phyloP scores from a whole-genome alignment of 2,888 invertebrate genomes.

The Drosophila helvetica region DNA sequence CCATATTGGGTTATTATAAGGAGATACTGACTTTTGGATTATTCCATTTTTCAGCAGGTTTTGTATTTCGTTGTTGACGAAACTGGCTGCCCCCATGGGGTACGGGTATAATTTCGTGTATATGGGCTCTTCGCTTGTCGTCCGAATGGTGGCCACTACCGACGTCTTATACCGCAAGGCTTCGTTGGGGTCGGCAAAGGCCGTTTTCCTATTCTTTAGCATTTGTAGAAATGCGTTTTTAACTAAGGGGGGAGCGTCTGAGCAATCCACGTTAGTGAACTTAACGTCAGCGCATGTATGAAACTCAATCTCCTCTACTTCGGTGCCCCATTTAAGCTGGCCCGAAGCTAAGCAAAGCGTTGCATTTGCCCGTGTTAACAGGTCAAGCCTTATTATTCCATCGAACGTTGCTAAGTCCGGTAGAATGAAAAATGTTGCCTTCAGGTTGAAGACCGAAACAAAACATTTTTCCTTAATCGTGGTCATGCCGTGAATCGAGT shows the following conservation, averaged over 20 bases:
- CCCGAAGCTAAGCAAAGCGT: conserved; percentile 6
- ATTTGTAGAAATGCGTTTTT: conserved; percentile 7
- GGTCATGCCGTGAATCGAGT: background rate
- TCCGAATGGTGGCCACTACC: conserved; percentile 11
- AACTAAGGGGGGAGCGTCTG: conserved; percentile 4
- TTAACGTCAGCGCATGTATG: conserved; percentile 6
- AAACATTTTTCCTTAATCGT: background rate
- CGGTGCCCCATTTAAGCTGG: conserved; percentile 5
- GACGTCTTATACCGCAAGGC: no score
- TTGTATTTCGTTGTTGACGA: conserved; percentile 11
- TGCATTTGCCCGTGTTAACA: background rate
- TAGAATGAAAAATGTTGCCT: background rate
- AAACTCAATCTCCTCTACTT: background rate
- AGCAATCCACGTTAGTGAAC: conserved; percentile 11
- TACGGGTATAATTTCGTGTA: conserved; percentile 15
- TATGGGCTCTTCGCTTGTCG: conserved; percentile 5
- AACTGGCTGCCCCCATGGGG: background rate
- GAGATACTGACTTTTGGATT: background rate
- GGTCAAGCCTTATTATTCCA: background rate
- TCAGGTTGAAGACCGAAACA: no score
- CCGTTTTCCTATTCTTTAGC: conserved; percentile 1
- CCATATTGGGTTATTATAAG: no score
- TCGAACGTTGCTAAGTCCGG: background rate
- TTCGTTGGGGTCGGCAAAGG: conserved; percentile 21
- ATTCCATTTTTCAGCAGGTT: conserved; percentile 4